Conservation (phyloP, 2,797 vertebrate genomes). For the Leucoraja ocellata region DNA sequence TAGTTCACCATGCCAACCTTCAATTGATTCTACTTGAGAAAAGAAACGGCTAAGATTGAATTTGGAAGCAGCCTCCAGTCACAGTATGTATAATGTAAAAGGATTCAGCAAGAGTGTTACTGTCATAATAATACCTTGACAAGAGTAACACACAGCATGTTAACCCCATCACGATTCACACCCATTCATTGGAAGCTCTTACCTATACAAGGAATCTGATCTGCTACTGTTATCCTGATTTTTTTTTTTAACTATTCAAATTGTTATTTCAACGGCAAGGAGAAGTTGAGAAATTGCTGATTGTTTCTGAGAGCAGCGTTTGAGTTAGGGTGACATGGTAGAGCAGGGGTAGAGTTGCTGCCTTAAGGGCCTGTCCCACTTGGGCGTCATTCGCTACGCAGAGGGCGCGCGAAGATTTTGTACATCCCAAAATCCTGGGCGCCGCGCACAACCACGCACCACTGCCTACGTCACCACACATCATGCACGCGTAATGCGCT, state of each 20-base stretch:
- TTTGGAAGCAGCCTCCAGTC: neutral
- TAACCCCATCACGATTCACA: neutral
- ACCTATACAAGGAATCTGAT: neutral
- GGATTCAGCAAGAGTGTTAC: neutral
- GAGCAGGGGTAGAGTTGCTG: no score
- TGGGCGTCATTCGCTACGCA: no score
- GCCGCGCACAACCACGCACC: no score
- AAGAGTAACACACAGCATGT: neutral
- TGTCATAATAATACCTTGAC: neutral
- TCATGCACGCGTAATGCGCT: no score
- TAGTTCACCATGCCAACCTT: neutral
- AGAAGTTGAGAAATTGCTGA: neutral
- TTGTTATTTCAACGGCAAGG: neutral
- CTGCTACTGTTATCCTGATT: neutral
- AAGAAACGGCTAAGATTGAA: neutral
- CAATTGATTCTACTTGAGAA: conserved; percentile 26
- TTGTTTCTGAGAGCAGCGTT: neutral
- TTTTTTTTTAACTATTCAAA: neutral
- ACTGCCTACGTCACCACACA: no score
- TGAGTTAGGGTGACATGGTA: no score
- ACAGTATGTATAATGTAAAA: neutral
- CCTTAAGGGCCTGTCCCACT: no score
- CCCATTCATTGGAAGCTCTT: neutral
- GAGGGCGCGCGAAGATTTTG: no score
- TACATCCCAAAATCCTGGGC: no score